Conservation (phyloP, 2,797 vertebrate genomes). For the Eulemur mongoz region DNA sequence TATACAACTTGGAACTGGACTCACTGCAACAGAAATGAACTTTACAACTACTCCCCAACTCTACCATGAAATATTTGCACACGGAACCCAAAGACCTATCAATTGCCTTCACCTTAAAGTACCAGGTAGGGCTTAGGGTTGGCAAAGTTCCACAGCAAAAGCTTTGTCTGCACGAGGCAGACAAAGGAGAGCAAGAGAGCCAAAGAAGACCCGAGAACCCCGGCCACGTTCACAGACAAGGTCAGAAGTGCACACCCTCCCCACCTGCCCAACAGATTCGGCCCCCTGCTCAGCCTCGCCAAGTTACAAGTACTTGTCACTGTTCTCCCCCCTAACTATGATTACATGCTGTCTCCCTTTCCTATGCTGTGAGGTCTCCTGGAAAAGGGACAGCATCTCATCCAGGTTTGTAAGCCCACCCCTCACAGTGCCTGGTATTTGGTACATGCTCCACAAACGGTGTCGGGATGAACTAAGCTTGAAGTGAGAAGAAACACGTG, state of each 20-base stretch:
- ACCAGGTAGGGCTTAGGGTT: neutral
- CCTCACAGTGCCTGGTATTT: neutral
- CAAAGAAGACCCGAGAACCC: neutral
- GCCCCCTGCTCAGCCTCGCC: neutral
- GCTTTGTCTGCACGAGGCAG: neutral
- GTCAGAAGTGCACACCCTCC: neutral
- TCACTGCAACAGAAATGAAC: neutral
- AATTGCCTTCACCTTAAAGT: neutral
- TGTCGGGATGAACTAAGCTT: neutral
- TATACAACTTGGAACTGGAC: neutral
- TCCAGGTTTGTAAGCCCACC: neutral
- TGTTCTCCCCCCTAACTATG: neutral
- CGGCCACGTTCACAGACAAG: neutral
- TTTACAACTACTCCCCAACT: neutral
- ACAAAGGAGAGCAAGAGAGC: neutral
- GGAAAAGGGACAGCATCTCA: neutral
- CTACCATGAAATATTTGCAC: neutral
- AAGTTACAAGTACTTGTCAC: rapidly evolving
- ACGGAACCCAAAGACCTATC: neutral
- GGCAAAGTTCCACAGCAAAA: neutral
- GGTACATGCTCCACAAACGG: neutral
- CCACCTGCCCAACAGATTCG: neutral
- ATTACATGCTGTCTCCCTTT: neutral
- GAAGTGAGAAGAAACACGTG: neutral
- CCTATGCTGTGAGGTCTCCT: neutral